phyloP scores from a whole-genome alignment of 2,113 vertebrate species.

The Spheniscus mendiculus region DNA sequence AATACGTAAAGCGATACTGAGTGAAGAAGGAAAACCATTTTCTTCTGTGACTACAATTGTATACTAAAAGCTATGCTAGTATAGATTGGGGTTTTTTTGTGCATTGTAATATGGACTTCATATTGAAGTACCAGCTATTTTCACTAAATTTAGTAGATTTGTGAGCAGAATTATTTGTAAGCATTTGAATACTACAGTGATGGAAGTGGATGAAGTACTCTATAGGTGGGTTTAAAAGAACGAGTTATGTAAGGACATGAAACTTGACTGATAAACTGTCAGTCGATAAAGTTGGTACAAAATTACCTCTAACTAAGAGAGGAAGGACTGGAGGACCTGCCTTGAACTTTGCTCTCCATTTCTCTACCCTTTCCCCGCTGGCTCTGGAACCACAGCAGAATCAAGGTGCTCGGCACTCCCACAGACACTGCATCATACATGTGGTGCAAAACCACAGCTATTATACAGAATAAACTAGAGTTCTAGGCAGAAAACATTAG shows the following conservation, averaged over 20 bases:
- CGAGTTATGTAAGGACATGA: background rate
- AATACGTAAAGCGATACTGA: background rate
- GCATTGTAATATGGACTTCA: background rate
- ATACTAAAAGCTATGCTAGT: background rate
- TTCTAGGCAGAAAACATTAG: background rate
- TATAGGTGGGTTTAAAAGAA: background rate
- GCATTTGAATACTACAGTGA: background rate
- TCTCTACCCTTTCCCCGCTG: background rate
- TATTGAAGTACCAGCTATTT: background rate
- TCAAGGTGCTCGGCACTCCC: rapidly evolving
- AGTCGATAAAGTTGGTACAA: background rate
- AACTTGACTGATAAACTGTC: background rate
- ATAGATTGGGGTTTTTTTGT: background rate
- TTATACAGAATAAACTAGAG: background rate
- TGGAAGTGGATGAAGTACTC: background rate
- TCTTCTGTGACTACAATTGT: background rate
- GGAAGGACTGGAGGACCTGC: background rate
- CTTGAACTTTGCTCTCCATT: background rate
- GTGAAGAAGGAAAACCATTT: background rate
- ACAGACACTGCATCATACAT: background rate
- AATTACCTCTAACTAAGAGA: background rate
- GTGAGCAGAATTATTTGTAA: background rate
- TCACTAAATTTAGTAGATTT: background rate
- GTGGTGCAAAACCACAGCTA: background rate
- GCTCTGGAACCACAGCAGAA: background rate